Conservation (phyloP, 2,888 invertebrate species). For the Ernsta delagoae region DNA sequence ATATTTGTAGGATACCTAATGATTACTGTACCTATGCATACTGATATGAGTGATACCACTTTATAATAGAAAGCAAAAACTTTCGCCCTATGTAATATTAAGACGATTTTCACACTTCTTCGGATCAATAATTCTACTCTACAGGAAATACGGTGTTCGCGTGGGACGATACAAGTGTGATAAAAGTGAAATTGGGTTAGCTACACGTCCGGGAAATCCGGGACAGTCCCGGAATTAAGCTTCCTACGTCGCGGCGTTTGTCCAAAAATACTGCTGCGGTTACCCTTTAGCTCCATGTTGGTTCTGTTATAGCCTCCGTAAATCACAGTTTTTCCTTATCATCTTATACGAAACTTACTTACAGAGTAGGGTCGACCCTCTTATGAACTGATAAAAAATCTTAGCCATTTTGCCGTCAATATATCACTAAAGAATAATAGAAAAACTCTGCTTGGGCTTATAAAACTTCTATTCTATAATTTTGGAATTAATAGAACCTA, state of each 20-base stretch:
- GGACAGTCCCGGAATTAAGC: not conserved
- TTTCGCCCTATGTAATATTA: too few relatives aligned
- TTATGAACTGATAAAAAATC: not conserved
- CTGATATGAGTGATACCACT: too few relatives aligned
- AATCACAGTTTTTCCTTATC: not conserved
- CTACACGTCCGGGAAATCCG: not conserved
- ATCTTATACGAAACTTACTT: not conserved
- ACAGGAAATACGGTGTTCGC: not conserved
- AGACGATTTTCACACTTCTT: not conserved
- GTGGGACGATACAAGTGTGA: not conserved
- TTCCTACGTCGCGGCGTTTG: not conserved
- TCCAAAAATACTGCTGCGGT: not conserved
- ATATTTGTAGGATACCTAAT: too few relatives aligned
- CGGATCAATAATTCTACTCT: not conserved
- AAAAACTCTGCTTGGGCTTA: too few relatives aligned
- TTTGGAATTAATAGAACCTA: not conserved
- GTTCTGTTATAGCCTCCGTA: not conserved
- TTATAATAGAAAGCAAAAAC: too few relatives aligned
- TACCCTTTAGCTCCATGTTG: not conserved
- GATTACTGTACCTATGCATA: too few relatives aligned
- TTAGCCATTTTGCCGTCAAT: not conserved
- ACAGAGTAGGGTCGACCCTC: not conserved
- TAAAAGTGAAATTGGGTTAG: conserved; percentile 12
- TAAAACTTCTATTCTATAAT: not conserved
- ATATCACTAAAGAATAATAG: too few relatives aligned